Base-by-base conservation (phyloP, 2,888 invertebrate genomes). In the Lasioglossum malachurum region DNA sequence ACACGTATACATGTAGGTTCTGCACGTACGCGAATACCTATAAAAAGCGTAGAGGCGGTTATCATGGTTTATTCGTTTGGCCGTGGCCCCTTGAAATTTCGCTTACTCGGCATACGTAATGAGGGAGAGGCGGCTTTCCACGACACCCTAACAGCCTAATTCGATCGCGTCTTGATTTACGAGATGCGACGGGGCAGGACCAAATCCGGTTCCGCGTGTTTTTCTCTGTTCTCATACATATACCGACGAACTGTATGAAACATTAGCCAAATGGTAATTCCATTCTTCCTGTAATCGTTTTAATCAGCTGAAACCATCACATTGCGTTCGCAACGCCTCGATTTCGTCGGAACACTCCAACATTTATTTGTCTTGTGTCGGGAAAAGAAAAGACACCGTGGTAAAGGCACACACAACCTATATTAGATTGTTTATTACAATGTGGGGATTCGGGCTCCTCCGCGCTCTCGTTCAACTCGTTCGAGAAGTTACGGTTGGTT, bases 21-120 rank as follows among this genome's bases (percentile, higher is more conserved):
- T 14, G 60, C 19, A 10, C 35, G 67, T 35, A 31, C 19, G 19
- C 67, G 67, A 35, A 19, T 31, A 35, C 35, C 53, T 44, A 57
- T 78, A 76, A 75, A 89, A 87, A 80, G 82, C 80, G 44, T 78
- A 77, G 46, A 80, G 60, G 60, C 38, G 78, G 74, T 81, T 77
- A 71, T 84, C 88, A 64, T 75, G 81, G 87, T 90, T 84, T 88
- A 84, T 84, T 80, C 86, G 80, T 81, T 84, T 77, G 82, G 75
- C 53, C 38, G 69, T 53, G 80, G 76, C 53, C 44, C 73, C 71
- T 64, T 64, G 80, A 64, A 79, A 67, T 77, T 67, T 79, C 84
- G 85, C 67, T 74, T 84, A 80, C 64, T 27, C 60, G 79, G 81
- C 67, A 41, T 83, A 79, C 78, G 76, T 75, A 80, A 89, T 75